phyloP scores from a whole-genome alignment of 2,797 vertebrate species.

The Melanogrammus aeglefinus region DNA sequence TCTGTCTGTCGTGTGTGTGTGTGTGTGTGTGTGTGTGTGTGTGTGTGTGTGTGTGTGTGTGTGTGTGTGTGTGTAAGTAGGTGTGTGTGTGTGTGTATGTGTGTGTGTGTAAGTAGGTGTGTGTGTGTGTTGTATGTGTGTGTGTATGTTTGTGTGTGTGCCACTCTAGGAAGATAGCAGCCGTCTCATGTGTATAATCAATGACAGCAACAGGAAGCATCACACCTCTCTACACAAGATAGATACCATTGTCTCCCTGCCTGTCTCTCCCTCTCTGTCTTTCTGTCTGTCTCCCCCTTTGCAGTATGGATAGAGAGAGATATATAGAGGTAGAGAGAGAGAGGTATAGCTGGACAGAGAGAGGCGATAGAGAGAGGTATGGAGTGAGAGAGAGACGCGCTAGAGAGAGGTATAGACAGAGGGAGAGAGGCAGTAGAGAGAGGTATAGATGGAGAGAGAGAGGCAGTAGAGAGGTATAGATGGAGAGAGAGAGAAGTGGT shows the following conservation, averaged over 20 bases:
- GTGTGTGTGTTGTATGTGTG: background rate
- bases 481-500: background rate
- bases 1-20: no score
- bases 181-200: conserved; percentile 38
- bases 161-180: conserved; percentile 30
- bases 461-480: background rate
- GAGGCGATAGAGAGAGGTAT: background rate
- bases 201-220: conserved; percentile 41
- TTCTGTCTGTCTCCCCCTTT: background rate
- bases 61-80: no score
- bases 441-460: background rate
- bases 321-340: background rate
- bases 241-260: conserved; percentile 22
- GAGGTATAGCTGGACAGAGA: background rate
- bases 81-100: background rate
- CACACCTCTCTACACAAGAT: conserved; percentile 30
- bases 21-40: no score
- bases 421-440: background rate
- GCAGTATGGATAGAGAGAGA: no score
- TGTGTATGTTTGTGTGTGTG: conserved; percentile 2
- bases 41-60: background rate
- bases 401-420: no score
- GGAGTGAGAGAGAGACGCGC: background rate
- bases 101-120: background rate
- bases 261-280: background rate